Evolutionary conservation across 2,113 vertebrate genomes (phyloP).

Genomic region (Cnemophilus loriae): DNA sequence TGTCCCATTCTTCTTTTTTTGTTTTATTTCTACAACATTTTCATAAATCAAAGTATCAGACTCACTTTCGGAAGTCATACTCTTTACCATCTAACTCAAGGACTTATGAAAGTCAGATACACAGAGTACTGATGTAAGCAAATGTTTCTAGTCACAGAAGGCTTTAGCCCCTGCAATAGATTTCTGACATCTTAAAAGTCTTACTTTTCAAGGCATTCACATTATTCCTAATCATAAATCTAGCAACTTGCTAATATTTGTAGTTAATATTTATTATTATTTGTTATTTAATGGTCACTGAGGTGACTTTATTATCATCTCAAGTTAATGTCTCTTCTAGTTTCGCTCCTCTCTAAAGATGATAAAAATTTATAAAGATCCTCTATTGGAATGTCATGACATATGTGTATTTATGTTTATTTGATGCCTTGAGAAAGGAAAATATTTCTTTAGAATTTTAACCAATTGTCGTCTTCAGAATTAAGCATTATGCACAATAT

Average conservation of each 20-base stretch:
- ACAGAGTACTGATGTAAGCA: not conserved
- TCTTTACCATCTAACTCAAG: not conserved
- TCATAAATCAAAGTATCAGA: constrained; percentile 41
- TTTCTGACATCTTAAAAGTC: not conserved
- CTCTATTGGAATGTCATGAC: not conserved
- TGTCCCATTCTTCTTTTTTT: not conserved
- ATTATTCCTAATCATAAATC: not conserved
- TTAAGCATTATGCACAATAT: not conserved
- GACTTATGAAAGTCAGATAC: constrained; percentile 7
- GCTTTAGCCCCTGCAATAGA: not conserved
- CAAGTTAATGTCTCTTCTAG: not conserved
- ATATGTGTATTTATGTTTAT: not conserved
- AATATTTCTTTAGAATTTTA: not conserved
- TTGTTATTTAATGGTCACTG: not conserved
- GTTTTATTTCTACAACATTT: constrained; percentile 31
- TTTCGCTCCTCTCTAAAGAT: not conserved
- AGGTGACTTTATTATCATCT: not conserved
- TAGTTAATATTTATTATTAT: not conserved
- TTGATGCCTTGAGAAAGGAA: not conserved
- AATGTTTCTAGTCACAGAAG: not conserved
- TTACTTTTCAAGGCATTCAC: not conserved
- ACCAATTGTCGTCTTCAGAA: not conserved
- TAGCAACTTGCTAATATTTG: not conserved
- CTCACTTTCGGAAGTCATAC: not conserved
- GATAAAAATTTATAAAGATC: not conserved